phyloP scores from a whole-genome alignment of 1,140 invertebrate species.

The Scaptomyza graminum region DNA sequence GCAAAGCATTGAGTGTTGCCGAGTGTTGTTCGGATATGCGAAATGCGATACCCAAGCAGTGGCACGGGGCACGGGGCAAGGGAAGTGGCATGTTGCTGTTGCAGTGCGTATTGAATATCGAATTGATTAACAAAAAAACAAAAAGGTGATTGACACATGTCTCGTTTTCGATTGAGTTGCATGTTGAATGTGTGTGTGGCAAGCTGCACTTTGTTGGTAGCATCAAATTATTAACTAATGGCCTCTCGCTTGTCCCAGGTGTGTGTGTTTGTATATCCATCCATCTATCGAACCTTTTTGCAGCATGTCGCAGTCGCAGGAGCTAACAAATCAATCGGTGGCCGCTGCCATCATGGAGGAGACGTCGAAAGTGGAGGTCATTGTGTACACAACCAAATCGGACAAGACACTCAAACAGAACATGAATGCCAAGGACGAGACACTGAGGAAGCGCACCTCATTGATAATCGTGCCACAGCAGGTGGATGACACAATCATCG shows the following conservation, averaged over 20 bases:
- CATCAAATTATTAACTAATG: slow-evolving; percentile 15
- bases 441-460: slow-evolving; percentile 80
- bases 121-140: slow-evolving; percentile 78
- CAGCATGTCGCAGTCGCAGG: slow-evolving; percentile 76
- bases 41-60: slow-evolving; percentile 35
- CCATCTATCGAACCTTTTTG: slow-evolving; percentile 18
- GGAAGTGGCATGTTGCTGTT: slow-evolving; percentile 9
- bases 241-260: background rate
- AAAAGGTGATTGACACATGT: slow-evolving; percentile 78
- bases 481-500: slow-evolving; percentile 39
- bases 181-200: background rate
- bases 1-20: slow-evolving; percentile 43
- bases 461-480: slow-evolving; percentile 81
- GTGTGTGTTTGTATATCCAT: background rate
- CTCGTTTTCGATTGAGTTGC: slow-evolving; percentile 16
- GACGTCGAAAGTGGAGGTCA: slow-evolving; percentile 77
- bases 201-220: slow-evolving; percentile 47
- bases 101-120: slow-evolving; percentile 68
- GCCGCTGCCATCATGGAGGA: slow-evolving; percentile 37
- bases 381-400: slow-evolving; percentile 76
- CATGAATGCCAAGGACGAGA: slow-evolving; percentile 82
- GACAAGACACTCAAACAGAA: slow-evolving; percentile 82
- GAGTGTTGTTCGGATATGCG: slow-evolving; percentile 50
- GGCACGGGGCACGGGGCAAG: background rate
- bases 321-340: slow-evolving; percentile 23